Conservation (phyloP, 2,888 invertebrate genomes). For the Diabrotica balteata region DNA sequence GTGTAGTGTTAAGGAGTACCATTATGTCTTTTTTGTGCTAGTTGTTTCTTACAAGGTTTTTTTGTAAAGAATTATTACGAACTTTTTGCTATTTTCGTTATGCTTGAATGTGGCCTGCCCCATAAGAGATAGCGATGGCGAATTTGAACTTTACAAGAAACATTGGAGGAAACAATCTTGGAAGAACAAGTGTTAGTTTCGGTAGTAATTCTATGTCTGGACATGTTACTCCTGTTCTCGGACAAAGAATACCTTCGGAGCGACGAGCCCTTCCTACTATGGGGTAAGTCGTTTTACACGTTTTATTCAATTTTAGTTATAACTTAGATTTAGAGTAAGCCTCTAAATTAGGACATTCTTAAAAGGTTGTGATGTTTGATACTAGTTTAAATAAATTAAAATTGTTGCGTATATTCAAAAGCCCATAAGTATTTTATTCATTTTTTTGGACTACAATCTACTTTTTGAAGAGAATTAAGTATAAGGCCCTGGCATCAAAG, state of each 20-base stretch:
- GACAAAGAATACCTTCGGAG: slow-evolving; percentile 81
- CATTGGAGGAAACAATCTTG: slow-evolving; percentile 80
- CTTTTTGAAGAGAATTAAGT: too few relatives aligned
- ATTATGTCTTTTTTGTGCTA: slow-evolving; percentile 53
- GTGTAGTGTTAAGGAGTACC: slow-evolving; percentile 48
- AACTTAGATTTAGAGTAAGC: too few relatives aligned
- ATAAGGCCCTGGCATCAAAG: too few relatives aligned
- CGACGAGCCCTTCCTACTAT: slow-evolving; percentile 68
- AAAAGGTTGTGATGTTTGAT: too few relatives aligned
- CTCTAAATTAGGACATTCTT: too few relatives aligned
- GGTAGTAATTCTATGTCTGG: slow-evolving; percentile 74
- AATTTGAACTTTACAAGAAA: slow-evolving; percentile 93
- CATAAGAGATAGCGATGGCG: slow-evolving; percentile 78
- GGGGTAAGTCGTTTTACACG: slow-evolving; percentile 55
- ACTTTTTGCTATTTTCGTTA: slow-evolving; percentile 51
- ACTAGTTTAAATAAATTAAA: too few relatives aligned
- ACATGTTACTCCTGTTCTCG: slow-evolving; percentile 82
- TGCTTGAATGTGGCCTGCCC: slow-evolving; percentile 53
- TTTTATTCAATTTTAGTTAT: slow-evolving; percentile 3
- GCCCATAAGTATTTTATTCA: too few relatives aligned
- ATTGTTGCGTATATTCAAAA: too few relatives aligned
- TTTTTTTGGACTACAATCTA: too few relatives aligned
- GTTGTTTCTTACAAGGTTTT: slow-evolving; percentile 43
- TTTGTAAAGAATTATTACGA: slow-evolving; percentile 38
- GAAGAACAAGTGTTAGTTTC: slow-evolving; percentile 71